Base-by-base conservation (phyloP, 2,888 invertebrate genomes). In the Ptychoptera contaminata region DNA sequence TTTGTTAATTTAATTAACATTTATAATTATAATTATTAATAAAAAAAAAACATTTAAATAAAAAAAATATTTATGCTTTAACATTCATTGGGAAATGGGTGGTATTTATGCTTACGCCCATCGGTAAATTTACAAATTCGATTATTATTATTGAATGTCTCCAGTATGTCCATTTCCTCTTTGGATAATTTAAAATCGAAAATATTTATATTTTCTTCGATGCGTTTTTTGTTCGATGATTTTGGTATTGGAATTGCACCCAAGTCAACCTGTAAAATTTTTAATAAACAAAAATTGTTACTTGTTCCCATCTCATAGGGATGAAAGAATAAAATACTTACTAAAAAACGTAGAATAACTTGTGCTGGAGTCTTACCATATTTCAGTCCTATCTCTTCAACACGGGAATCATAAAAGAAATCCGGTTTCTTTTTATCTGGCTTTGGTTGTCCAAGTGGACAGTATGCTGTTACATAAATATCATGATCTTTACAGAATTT, bases 361-460 rank as follows among this genome's bases (percentile, higher is more conserved):
- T 86, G 85, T 0, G 81, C 75, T 0, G 74, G 56, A 2, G 71
- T 71, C 62, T 84, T 85, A 1, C 67, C 68, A 55, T 82, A 73
- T 53, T 77, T 79, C 1, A 71, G 67, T 0, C 76, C 82, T 42
- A 87, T 69, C 15, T 61, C 60, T 48, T 72, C 65, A 2, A 87
- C 65, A 50, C 68, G 55, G 3, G 43, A 49, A 50, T 63, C 60
- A 34, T 59, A 61, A 29, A 63, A 52, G 45, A 37, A 43, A 0
- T 65, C 74, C 0, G 79, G 77, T 56, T 76, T 74, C 5, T 75
- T 76, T 73, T 77, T 80, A 8, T 79, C 79, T 35, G 80, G 67
- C 56, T 82, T 78, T 0, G 82, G 82, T 1, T 81, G 76, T 9
- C 82, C 86, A 8, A 88, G 71, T 0, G 85, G 85, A 44, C 82